These are phyloP conservation scores for Hexactinellida sp. DNA, from an alignment of 37 sponge, comb jelly and placozoan genomes.

Conservation along the genomic window DNA sequence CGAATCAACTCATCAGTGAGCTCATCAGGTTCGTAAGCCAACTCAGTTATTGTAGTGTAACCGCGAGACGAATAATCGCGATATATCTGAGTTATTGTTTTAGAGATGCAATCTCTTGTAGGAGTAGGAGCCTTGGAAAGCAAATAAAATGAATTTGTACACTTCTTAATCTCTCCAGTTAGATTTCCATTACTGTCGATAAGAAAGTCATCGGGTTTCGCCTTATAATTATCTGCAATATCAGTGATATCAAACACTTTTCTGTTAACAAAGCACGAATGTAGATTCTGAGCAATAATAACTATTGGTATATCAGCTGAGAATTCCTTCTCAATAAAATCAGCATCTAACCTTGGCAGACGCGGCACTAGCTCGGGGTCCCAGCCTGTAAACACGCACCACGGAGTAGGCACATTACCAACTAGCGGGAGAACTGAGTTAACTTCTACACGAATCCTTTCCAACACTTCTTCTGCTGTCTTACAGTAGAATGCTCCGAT, in stretches of 20 bases:
- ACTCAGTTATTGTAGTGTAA: constrained; percentile 49
- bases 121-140: not conserved
- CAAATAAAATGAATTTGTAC: not conserved
- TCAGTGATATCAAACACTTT: constrained; percentile 17
- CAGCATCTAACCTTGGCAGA: constrained; percentile 23
- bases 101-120: not conserved
- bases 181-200: constrained; percentile 17
- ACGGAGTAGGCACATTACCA: not conserved
- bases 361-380: constrained; percentile 22
- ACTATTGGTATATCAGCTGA: constrained; percentile 22
- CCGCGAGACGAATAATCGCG: constrained; percentile 27
- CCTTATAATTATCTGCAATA: not conserved
- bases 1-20: not conserved
- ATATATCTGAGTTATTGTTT: constrained; percentile 18
- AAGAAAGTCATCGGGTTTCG: not conserved
- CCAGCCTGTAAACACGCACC: constrained; percentile 39
- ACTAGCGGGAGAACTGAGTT: not conserved
- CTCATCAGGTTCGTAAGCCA: constrained; percentile 18
- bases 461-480: not conserved
- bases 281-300: constrained; percentile 20
- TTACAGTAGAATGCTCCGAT: not conserved
- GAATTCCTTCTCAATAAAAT: constrained; percentile 21
- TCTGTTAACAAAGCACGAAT: constrained; percentile 32
- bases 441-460: not conserved
- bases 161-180: constrained; percentile 29